A percentile compares a stretch with the other conserved stretches of the same genome.
These are phyloP conservation scores for Orthochromis malagaraziensis DNA, from an alignment of 2,113 vertebrate species.

Conservation along the genomic window DNA sequence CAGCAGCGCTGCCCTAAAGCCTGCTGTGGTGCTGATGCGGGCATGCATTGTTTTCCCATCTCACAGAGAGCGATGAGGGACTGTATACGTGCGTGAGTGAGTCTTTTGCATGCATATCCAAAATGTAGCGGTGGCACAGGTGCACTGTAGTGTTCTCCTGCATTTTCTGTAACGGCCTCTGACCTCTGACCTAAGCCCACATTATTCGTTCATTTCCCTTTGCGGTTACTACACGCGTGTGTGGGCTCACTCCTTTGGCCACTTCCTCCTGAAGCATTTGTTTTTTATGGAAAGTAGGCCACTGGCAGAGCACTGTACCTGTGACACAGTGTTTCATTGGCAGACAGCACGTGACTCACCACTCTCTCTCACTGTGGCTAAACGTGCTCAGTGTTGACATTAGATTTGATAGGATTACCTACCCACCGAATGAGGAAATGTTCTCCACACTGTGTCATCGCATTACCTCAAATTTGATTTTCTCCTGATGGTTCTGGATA, in stretches of 20 bases:
- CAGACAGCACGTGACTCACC: slow-evolving; percentile 29
- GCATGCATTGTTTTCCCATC: neutral
- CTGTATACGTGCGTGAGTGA: neutral
- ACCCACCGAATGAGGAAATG: neutral
- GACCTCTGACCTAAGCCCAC: neutral
- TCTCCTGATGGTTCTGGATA: neutral
- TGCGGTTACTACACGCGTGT: neutral
- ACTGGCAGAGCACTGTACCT: slow-evolving; percentile 6
- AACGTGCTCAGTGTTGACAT: slow-evolving; percentile 12
- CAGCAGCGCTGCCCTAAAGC: neutral
- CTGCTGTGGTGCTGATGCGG: neutral
- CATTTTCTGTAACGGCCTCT: neutral
- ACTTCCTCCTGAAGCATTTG: neutral
- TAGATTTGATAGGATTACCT: neutral
- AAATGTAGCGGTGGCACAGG: neutral
- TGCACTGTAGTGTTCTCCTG: neutral
- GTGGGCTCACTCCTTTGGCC: neutral
- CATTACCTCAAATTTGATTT: neutral
- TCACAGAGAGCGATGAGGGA: slow-evolving; percentile 26
- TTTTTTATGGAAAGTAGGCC: slow-evolving; percentile 42
- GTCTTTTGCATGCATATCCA: neutral
- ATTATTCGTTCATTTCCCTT: neutral
- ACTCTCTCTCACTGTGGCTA: neutral
- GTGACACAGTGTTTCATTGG: slow-evolving; percentile 16
- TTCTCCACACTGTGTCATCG: neutral